Conservation (phyloP, 2,888 invertebrate genomes). For the Ashinkailepas kermadecensis region DNA sequence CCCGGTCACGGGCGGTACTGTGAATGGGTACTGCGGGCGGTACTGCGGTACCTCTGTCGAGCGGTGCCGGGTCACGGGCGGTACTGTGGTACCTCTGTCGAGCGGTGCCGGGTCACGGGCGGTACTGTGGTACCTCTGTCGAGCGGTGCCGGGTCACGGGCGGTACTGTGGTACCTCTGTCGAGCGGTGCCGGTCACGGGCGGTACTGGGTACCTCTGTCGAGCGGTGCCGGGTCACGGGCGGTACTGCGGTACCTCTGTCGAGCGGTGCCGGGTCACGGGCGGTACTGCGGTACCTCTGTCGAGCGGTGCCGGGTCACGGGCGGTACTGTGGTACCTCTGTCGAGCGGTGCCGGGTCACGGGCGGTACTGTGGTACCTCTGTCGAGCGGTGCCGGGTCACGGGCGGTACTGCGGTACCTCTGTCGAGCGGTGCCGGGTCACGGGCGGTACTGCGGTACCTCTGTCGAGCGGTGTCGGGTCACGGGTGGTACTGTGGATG, state of each 20-base stretch:
- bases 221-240: too few species aligned
- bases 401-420: slow-evolving; percentile 39
- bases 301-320: slow-evolving; percentile 37
- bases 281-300: slow-evolving; percentile 58
- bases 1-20: neutral
- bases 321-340: too few species aligned
- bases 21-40: too few species aligned
- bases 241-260: slow-evolving; percentile 60
- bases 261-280: slow-evolving; percentile 37
- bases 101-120: neutral
- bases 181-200: slow-evolving; percentile 39
- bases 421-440: slow-evolving; percentile 47
- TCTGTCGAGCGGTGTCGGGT: neutral
- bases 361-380: slow-evolving; percentile 53
- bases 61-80: neutral
- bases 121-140: too few species aligned
- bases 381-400: slow-evolving; percentile 46
- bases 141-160: too few species aligned
- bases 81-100: slow-evolving; percentile 50
- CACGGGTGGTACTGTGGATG: too few species aligned
- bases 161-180: slow-evolving; percentile 47
- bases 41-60: slow-evolving; percentile 61
- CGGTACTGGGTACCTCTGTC: too few species aligned
- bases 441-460: too few species aligned
- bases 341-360: too few species aligned